Conservation (phyloP, 2,888 invertebrate species). For the Limnephilus lunatus region DNA sequence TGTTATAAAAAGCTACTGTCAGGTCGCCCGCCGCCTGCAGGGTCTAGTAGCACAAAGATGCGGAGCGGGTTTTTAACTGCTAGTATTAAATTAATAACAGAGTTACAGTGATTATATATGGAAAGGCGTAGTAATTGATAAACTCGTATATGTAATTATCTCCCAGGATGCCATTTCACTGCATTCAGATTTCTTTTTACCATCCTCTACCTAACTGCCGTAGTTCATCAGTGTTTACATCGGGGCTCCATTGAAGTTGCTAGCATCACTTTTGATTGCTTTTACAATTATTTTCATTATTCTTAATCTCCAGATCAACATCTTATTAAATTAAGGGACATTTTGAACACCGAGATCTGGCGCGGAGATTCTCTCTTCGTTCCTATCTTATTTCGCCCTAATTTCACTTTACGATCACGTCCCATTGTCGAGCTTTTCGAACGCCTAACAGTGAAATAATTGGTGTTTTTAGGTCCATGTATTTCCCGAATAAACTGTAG, state of each 20-base stretch:
- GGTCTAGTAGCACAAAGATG: too few relatives aligned
- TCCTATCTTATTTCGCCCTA: background rate
- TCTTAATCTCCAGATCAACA: background rate
- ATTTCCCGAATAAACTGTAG: background rate
- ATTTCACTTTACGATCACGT: background rate
- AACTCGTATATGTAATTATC: too few relatives aligned
- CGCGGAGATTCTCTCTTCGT: background rate
- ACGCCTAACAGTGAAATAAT: background rate
- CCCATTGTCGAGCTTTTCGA: background rate
- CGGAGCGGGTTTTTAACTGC: too few relatives aligned
- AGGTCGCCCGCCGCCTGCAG: too few relatives aligned
- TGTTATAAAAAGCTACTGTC: too few relatives aligned
- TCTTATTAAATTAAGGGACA: background rate
- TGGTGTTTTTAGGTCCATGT: background rate
- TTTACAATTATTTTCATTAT: background rate
- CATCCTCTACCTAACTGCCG: background rate
- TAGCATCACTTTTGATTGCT: background rate
- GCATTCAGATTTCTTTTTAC: too few relatives aligned
- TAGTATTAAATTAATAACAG: too few relatives aligned
- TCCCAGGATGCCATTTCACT: too few relatives aligned
- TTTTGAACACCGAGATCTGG: background rate
- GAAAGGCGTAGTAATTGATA: too few relatives aligned
- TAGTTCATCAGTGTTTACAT: background rate
- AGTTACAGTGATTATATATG: too few relatives aligned
- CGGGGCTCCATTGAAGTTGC: background rate